Conservation (phyloP, 2,888 invertebrate species). For the Brachypalpus laphriformis region DNA sequence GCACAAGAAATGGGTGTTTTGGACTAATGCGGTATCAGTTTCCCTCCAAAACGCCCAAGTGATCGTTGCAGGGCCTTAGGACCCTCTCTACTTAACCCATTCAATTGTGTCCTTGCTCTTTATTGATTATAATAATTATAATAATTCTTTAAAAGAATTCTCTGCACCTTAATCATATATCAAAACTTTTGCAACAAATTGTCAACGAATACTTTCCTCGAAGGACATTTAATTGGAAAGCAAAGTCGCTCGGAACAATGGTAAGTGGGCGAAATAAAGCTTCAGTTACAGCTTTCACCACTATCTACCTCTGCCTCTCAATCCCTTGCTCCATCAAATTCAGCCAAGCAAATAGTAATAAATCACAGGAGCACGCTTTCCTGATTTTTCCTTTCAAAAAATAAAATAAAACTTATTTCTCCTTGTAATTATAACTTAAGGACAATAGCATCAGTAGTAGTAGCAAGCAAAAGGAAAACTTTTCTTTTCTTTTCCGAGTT, state of each 20-base stretch:
- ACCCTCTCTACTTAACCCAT: no score
- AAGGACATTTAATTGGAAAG: conserved; percentile 10
- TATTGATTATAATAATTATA: no score
- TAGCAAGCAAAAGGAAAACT: neutral
- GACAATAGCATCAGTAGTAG: conserved; percentile 3
- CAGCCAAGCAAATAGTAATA: conserved; percentile 26
- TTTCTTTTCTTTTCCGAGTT: neutral
- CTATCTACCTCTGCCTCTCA: neutral
- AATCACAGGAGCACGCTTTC: conserved; percentile 45
- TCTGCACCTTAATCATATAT: no score
- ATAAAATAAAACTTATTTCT: neutral
- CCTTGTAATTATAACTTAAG: conserved; percentile 43
- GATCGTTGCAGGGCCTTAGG: no score
- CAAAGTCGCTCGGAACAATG: neutral
- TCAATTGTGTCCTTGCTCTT: no score
- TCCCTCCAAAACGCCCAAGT: no score
- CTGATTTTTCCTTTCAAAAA: conserved; percentile 2
- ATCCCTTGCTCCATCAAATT: neutral
- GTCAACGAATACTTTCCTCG: neutral
- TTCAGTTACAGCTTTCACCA: conserved; percentile 5
- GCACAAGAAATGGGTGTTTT: no score
- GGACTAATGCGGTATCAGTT: no score
- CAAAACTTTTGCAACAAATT: neutral
- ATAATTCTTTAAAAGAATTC: no score
- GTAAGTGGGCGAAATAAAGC: conserved; percentile 15